phyloP scores from a whole-genome alignment of 1,140 invertebrate genomes.

The Temnothorax nylanderi region DNA sequence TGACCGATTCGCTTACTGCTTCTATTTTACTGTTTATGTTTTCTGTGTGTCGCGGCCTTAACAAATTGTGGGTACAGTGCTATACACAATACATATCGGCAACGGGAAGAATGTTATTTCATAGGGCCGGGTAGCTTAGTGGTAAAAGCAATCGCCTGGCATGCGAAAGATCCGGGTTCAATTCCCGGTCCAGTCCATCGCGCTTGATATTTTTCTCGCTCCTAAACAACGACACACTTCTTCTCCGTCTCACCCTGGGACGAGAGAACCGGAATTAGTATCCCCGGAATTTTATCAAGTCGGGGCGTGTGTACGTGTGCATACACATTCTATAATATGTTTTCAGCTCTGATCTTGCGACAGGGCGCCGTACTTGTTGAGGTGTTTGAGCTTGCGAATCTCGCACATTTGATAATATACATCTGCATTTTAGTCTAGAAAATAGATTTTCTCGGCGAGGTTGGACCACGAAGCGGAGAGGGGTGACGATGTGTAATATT shows the following conservation, averaged over 20 bases:
- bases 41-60: background rate
- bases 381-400: slow-evolving; percentile 69
- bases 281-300: slow-evolving; percentile 45
- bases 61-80: background rate
- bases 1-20: background rate
- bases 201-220: background rate
- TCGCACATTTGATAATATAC: too few relatives aligned
- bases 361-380: slow-evolving; percentile 86
- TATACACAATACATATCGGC: background rate
- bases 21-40: background rate
- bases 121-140: background rate
- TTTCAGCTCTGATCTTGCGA: slow-evolving; percentile 86
- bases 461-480: slow-evolving; percentile 82
- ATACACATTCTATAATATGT: slow-evolving; percentile 62
- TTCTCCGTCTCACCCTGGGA: background rate
- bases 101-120: background rate
- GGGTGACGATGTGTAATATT: slow-evolving; percentile 80
- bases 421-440: slow-evolving; percentile 74
- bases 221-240: too few relatives aligned
- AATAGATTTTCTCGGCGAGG: slow-evolving; percentile 76
- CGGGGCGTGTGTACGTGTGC: slow-evolving; percentile 53
- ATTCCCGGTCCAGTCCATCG: background rate
- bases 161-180: slow-evolving; percentile 6
- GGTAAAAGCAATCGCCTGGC: background rate
- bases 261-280: slow-evolving; percentile 43